Percentiles rank a stretch among this genome's conserved stretches.
phyloP scores from a whole-genome alignment of 2,888 invertebrate genomes.

The Lumbricus terrestris region DNA sequence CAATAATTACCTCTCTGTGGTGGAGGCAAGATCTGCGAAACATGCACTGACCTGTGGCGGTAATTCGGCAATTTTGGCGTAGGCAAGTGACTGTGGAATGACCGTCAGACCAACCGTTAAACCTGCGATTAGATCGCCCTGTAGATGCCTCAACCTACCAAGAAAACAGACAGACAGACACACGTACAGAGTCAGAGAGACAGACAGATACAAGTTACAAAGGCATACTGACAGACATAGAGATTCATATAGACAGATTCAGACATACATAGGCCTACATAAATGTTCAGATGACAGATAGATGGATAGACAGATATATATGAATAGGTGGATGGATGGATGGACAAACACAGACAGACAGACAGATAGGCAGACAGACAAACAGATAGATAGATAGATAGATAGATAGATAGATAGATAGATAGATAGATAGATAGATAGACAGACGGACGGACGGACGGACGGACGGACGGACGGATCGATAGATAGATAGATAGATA shows the following conservation, averaged over 20 bases:
- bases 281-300: no score
- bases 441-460: no score
- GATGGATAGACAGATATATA: no score
- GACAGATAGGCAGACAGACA: background rate
- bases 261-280: background rate
- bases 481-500: no score
- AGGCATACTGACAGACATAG: background rate
- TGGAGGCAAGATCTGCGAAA: background rate
- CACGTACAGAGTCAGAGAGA: background rate
- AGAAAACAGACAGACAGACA: background rate
- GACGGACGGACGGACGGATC: no score
- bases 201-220: background rate
- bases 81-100: constrained; percentile 88
- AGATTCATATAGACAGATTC: background rate
- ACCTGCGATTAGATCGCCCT: constrained; percentile 85
- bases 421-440: no score
- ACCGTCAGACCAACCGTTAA: constrained; percentile 89
- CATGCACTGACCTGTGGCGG: constrained; percentile 73
- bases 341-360: no score
- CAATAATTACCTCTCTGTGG: no score
- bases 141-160: constrained; percentile 56
- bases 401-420: no score
- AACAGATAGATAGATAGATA: no score
- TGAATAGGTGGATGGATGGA: no score
- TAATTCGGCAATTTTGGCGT: constrained; percentile 83